A percentile compares a stretch with the other conserved stretches of the same genome.
phyloP scores from a whole-genome alignment of 2,888 invertebrate genomes.

The Oxycera nigricornis region DNA sequence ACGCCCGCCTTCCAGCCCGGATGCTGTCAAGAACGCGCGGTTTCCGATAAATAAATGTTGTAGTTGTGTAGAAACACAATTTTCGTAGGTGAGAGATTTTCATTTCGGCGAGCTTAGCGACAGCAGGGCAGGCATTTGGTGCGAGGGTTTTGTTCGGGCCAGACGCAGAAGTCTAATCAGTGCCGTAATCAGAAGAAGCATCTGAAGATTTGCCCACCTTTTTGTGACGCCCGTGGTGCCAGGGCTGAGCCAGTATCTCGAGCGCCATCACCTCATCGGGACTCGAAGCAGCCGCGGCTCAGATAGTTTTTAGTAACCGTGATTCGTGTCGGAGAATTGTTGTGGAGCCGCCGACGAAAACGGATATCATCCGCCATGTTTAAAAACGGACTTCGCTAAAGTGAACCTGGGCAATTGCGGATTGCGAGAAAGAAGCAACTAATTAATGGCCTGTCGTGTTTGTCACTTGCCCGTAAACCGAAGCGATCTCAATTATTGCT shows the following conservation, averaged over 20 bases:
- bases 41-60: slow-evolving; percentile 63
- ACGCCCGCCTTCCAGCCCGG: slow-evolving; percentile 42
- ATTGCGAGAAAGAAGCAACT: neutral
- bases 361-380: slow-evolving; percentile 7
- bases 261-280: slow-evolving; percentile 5
- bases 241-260: slow-evolving; percentile 11
- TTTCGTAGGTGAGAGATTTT: slow-evolving; percentile 61
- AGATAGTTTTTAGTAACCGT: neutral
- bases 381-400: neutral
- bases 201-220: slow-evolving; percentile 22
- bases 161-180: slow-evolving; percentile 52
- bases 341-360: neutral
- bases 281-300: neutral
- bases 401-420: neutral
- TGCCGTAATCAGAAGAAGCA: slow-evolving; percentile 26
- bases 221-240: slow-evolving; percentile 1
- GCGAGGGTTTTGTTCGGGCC: slow-evolving; percentile 60
- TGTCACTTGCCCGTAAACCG: neutral
- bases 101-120: slow-evolving; percentile 56
- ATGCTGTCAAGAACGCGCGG: slow-evolving; percentile 56
- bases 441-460: too few species aligned
- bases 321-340: neutral
- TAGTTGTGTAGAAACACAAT: slow-evolving; percentile 62
- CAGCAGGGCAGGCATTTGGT: slow-evolving; percentile 56
- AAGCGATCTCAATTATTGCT: neutral